Evolutionary conservation across 2,113 vertebrate genomes (phyloP).

Genomic region (Lipotes vexillifer): DNA sequence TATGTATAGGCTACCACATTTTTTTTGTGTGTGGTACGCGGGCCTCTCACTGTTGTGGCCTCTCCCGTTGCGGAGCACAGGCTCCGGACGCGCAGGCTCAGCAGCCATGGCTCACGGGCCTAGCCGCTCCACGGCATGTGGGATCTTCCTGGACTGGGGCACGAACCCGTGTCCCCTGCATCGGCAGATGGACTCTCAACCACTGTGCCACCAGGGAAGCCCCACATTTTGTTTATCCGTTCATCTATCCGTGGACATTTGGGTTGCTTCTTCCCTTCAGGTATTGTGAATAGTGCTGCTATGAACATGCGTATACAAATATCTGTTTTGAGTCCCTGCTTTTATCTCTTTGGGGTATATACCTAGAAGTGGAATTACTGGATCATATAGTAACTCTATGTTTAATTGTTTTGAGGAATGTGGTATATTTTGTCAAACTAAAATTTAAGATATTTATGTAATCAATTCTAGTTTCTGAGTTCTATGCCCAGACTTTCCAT

Average conservation of each 20-base stretch:
- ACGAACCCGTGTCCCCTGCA: too few relatives aligned
- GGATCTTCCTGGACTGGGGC: too few relatives aligned
- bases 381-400: background rate
- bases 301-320: background rate
- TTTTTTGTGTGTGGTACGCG: too few relatives aligned
- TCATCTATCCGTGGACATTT: background rate
- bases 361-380: background rate
- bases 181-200: too few relatives aligned
- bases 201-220: too few relatives aligned
- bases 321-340: background rate
- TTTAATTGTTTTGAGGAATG: background rate
- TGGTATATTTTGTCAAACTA: conserved; percentile 1
- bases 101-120: too few relatives aligned
- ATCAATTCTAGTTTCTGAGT: background rate
- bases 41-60: too few relatives aligned
- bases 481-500: background rate
- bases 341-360: background rate
- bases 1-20: background rate
- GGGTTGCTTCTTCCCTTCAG: background rate
- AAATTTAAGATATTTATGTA: background rate
- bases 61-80: too few relatives aligned
- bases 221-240: background rate
- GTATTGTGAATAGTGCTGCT: background rate
- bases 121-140: too few relatives aligned
- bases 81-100: too few relatives aligned